A percentile compares a stretch with the other conserved stretches of the same genome.
Evolutionary conservation across 2,797 vertebrate genomes (phyloP).

Genomic region (Crenuchus spilurus): DNA sequence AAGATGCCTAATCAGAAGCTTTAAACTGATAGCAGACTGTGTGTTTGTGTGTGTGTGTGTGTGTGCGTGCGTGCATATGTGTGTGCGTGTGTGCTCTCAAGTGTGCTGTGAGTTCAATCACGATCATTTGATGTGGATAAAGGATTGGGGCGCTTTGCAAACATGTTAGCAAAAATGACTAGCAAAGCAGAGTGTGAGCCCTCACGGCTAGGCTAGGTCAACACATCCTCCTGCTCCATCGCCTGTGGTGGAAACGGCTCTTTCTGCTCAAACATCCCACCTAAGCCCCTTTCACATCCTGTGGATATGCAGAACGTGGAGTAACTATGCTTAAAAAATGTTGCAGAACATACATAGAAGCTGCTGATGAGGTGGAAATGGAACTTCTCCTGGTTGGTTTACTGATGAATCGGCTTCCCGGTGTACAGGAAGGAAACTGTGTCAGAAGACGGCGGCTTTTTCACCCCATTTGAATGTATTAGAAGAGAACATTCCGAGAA

Average conservation of each 20-base stretch:
- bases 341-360: slow-evolving; percentile 46
- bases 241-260: slow-evolving; percentile 6
- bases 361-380: slow-evolving; percentile 41
- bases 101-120: neutral
- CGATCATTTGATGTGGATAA: neutral
- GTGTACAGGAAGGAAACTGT: slow-evolving; percentile 1
- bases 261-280: slow-evolving; percentile 43
- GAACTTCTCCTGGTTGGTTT: slow-evolving; percentile 42
- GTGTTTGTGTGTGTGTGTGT: neutral
- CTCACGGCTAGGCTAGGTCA: slow-evolving; percentile 20
- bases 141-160: slow-evolving; percentile 14
- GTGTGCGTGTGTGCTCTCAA: neutral
- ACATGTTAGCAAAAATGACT: slow-evolving; percentile 35
- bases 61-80: neutral
- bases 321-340: slow-evolving; percentile 26
- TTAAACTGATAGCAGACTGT: slow-evolving; percentile 9
- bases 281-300: slow-evolving; percentile 42
- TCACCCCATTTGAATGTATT: slow-evolving; percentile 41
- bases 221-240: slow-evolving; percentile 11
- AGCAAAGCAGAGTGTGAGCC: slow-evolving; percentile 23
- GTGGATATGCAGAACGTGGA: slow-evolving; percentile 31
- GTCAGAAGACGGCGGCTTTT: slow-evolving; percentile 36
- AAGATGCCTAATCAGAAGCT: slow-evolving; percentile 7
- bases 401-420: slow-evolving; percentile 49
- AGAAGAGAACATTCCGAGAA: slow-evolving; percentile 43